A percentile compares a stretch with the other conserved stretches of the same genome.
These are phyloP conservation scores for Pterocles burchelli DNA, from an alignment of 2,113 vertebrate species.

Conservation along the genomic window DNA sequence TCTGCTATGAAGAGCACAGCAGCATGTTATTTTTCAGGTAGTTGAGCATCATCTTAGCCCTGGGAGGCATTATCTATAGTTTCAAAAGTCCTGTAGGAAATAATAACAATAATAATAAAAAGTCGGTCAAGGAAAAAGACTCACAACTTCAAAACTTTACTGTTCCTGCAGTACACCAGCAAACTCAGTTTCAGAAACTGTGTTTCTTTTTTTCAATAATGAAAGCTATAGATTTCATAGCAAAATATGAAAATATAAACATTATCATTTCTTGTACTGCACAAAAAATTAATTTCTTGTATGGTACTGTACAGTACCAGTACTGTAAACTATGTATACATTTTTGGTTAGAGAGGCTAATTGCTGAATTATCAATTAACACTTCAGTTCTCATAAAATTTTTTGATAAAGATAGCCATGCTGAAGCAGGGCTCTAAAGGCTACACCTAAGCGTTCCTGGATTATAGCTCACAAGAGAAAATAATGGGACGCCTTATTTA, in stretches of 20 bases:
- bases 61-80: conserved; percentile 58
- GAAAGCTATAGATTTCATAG: background rate
- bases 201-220: background rate
- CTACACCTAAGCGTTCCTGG: background rate
- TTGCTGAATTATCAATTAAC: background rate
- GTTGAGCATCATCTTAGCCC: conserved; percentile 63
- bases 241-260: background rate
- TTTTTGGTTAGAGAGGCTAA: background rate
- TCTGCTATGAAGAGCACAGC: conserved; percentile 38
- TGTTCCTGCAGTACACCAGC: background rate
- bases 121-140: background rate
- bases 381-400: background rate
- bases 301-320: background rate
- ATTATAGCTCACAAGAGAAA: background rate
- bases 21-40: conserved; percentile 73
- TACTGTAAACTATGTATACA: background rate
- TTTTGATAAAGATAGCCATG: background rate
- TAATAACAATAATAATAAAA: background rate
- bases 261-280: background rate
- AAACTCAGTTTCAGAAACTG: background rate
- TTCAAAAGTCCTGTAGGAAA: conserved; percentile 53
- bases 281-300: background rate
- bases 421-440: background rate
- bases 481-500: background rate
- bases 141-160: background rate